Conservation (phyloP, 2,113 vertebrate genomes). For the Paradisaea rubra region DNA sequence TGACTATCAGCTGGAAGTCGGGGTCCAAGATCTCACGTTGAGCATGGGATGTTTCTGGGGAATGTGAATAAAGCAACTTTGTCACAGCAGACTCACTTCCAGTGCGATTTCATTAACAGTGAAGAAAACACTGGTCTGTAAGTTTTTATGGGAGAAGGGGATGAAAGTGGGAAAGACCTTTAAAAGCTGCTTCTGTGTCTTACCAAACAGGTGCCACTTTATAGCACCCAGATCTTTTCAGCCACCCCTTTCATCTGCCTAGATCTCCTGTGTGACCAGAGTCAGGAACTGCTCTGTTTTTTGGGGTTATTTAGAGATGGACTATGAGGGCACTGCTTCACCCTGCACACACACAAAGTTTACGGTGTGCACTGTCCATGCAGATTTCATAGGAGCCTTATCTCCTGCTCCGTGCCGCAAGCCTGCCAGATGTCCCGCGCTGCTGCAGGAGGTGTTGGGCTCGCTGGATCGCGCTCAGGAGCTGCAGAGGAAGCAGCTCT, state of each 20-base stretch:
- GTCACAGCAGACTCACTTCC: background rate
- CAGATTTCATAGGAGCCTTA: background rate
- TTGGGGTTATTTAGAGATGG: background rate
- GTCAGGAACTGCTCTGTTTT: background rate
- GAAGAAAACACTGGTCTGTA: background rate
- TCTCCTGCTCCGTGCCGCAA: fast-evolving
- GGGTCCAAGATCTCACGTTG: background rate
- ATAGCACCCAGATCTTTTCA: background rate
- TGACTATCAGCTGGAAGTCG: background rate
- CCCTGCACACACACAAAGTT: fast-evolving
- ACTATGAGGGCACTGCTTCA: background rate
- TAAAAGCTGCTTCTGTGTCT: background rate
- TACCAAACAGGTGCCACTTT: background rate
- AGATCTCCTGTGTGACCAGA: background rate
- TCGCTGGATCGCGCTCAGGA: fast-evolving
- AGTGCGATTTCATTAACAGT: background rate
- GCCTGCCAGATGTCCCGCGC: fast-evolving
- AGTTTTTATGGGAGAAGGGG: background rate
- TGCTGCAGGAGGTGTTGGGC: background rate
- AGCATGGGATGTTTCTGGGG: background rate
- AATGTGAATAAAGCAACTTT: background rate
- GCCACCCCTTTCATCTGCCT: background rate
- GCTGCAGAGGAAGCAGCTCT: background rate
- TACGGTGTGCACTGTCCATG: fast-evolving
- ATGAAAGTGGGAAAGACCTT: background rate